Conservation (phyloP, 2,113 vertebrate genomes). For the Stictonetta naevosa region DNA sequence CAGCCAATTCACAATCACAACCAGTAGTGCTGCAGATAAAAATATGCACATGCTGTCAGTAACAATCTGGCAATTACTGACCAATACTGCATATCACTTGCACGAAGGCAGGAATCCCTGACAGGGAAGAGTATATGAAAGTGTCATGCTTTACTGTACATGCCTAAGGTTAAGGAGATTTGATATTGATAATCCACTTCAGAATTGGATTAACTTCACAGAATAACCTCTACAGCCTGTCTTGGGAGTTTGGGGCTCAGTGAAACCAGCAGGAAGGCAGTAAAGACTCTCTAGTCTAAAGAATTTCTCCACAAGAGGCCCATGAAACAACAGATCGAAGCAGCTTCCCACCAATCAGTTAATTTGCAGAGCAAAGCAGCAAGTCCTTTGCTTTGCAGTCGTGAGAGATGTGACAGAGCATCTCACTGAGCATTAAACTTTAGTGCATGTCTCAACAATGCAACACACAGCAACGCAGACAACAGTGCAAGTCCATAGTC, state of each 20-base stretch:
- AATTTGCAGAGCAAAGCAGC: not conserved
- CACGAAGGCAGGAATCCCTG: not conserved
- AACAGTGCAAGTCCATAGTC: fast-evolving
- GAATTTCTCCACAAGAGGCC: not conserved
- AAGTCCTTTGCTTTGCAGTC: not conserved
- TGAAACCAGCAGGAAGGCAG: not conserved
- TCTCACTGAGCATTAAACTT: not conserved
- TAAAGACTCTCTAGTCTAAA: not conserved
- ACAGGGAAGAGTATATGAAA: not conserved
- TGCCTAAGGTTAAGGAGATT: constrained; percentile 62
- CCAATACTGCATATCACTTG: not conserved
- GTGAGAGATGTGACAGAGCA: not conserved
- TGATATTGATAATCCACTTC: constrained; percentile 56
- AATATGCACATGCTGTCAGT: not conserved
- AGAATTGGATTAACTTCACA: constrained; percentile 58
- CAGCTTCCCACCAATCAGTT: not conserved
- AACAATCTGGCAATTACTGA: not conserved
- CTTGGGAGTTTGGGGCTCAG: not conserved
- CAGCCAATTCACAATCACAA: not conserved
- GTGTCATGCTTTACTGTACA: constrained; percentile 23
- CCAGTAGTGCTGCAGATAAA: not conserved
- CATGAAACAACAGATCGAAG: not conserved
- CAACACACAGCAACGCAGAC: not conserved
- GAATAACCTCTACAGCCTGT: constrained; percentile 4
- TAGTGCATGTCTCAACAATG: not conserved